Percentiles rank a stretch among this genome's conserved stretches.
Evolutionary conservation across 2,797 vertebrate species (phyloP).

Genomic region (Serranus cabrilla): DNA sequence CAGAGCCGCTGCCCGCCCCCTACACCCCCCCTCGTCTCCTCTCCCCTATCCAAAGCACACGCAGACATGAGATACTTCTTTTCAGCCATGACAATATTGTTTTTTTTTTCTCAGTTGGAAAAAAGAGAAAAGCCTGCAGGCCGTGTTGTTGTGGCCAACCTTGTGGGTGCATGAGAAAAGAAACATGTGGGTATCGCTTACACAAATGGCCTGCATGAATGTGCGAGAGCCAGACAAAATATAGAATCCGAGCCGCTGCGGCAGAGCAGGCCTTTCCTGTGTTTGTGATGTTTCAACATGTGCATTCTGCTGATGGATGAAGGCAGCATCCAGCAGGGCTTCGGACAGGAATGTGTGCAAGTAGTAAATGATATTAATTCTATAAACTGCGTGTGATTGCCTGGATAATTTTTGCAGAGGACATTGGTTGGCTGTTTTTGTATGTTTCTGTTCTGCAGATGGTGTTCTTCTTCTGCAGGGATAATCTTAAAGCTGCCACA

Average conservation of each 20-base stretch:
- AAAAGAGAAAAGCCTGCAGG: constrained; percentile 65
- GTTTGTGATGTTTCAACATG: constrained; percentile 67
- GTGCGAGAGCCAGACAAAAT: constrained; percentile 76
- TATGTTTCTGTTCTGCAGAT: background rate
- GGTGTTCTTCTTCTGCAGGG: background rate
- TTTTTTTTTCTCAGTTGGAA: constrained; percentile 50
- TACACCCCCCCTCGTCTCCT: constrained; percentile 44
- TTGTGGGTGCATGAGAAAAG: constrained; percentile 81
- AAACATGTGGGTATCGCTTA: constrained; percentile 80
- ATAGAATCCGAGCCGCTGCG: constrained; percentile 71
- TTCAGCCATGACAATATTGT: constrained; percentile 66
- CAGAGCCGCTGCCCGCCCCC: constrained; percentile 59
- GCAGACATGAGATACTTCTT: constrained; percentile 72
- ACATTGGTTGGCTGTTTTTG: background rate
- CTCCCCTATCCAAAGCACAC: constrained; percentile 68
- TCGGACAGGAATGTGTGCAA: constrained; percentile 2
- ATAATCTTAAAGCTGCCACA: constrained; percentile 6
- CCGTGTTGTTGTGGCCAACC: constrained; percentile 83
- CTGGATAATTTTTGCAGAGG: no score
- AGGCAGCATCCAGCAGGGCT: constrained; percentile 38
- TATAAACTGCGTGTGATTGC: constrained; percentile 10
- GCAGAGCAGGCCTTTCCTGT: constrained; percentile 70
- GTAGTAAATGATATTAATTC: constrained; percentile 7
- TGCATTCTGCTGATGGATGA: constrained; percentile 60
- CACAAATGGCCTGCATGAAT: constrained; percentile 76